Percentiles rank a stretch among this genome's conserved stretches.
Conservation (phyloP, 2,888 invertebrate species). For the Brachycybe producta region DNA sequence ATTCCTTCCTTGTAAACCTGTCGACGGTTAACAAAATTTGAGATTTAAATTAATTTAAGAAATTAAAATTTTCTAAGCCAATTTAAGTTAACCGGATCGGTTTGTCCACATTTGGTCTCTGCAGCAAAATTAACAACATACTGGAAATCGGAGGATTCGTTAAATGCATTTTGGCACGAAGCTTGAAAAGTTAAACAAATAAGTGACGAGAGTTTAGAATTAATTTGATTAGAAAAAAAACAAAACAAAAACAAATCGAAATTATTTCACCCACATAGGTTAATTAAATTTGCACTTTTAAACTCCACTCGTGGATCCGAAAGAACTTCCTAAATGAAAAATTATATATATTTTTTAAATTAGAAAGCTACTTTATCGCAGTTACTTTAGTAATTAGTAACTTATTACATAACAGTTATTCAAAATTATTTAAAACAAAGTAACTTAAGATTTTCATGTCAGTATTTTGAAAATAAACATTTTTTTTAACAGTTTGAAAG, state of each 20-base stretch:
- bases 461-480: not conserved
- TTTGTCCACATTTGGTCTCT: constrained; percentile 77
- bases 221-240: constrained; percentile 5
- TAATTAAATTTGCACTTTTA: constrained; percentile 81
- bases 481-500: not conserved
- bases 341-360: too few relatives aligned
- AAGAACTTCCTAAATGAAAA: constrained; percentile 50
- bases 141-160: constrained; percentile 49
- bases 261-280: constrained; percentile 52
- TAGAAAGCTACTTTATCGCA: too few relatives aligned
- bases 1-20: constrained; percentile 75
- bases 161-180: constrained; percentile 65
- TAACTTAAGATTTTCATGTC: not conserved
- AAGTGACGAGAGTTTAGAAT: not conserved
- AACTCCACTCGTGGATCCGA: constrained; percentile 67
- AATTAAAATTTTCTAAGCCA: constrained; percentile 8
- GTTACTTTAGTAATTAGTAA: too few relatives aligned
- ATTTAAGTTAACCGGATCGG: constrained; percentile 50
- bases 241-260: not conserved
- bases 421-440: too few relatives aligned
- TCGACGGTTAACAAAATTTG: not conserved
- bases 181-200: constrained; percentile 24
- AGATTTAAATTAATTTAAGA: constrained; percentile 8
- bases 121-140: constrained; percentile 81
- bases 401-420: too few relatives aligned